Evolutionary conservation across 2,888 invertebrate genomes (phyloP).

Genomic region (Eulithis testata): DNA sequence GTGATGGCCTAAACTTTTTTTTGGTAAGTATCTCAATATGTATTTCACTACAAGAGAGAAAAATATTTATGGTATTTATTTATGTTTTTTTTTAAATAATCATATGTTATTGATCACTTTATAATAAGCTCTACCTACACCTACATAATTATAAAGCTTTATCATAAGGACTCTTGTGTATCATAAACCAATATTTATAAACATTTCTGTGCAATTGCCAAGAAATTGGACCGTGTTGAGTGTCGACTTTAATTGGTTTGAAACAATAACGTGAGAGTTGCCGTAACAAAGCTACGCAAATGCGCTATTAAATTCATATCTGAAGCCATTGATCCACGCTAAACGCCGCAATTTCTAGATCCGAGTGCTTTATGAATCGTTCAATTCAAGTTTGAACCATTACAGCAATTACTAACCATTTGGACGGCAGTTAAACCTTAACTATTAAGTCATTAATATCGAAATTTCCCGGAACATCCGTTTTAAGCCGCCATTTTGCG

Average conservation of each 20-base stretch:
- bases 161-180: too few relatives aligned
- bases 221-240: neutral
- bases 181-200: neutral
- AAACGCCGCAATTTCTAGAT: slow-evolving; percentile 28
- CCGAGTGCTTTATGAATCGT: slow-evolving; percentile 54
- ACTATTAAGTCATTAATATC: slow-evolving; percentile 76
- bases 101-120: too few relatives aligned
- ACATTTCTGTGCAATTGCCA: neutral
- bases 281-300: slow-evolving; percentile 7
- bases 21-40: too few relatives aligned
- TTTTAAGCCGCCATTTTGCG: slow-evolving; percentile 55
- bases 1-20: too few relatives aligned
- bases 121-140: too few relatives aligned
- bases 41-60: too few relatives aligned
- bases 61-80: too few relatives aligned
- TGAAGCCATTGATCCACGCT: slow-evolving; percentile 26
- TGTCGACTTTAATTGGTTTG: neutral
- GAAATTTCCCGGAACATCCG: slow-evolving; percentile 56
- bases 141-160: too few relatives aligned
- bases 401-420: slow-evolving; percentile 71
- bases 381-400: slow-evolving; percentile 55
- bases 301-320: slow-evolving; percentile 30
- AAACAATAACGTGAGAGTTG: neutral
- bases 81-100: too few relatives aligned
- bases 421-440: slow-evolving; percentile 69